phyloP scores from a whole-genome alignment of 2,113 vertebrate genomes.

The Smithornis capensis region DNA sequence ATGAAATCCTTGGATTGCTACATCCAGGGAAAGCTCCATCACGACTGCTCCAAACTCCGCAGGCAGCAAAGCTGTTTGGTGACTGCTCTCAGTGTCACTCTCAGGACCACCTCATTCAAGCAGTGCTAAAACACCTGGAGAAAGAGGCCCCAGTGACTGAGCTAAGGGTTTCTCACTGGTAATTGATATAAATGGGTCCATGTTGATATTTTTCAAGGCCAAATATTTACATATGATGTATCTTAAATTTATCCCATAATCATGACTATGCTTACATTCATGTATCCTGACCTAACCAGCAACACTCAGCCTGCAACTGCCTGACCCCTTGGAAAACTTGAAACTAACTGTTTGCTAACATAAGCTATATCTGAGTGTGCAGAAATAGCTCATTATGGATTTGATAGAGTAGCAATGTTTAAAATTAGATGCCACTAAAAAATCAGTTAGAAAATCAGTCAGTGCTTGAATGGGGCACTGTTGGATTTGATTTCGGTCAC shows the following conservation, averaged over 20 bases:
- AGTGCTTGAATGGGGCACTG: background rate
- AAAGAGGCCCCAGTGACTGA: background rate
- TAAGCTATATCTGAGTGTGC: background rate
- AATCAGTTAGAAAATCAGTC: background rate
- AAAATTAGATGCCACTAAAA: background rate
- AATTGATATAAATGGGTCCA: background rate
- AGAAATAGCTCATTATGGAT: background rate
- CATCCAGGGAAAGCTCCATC: background rate
- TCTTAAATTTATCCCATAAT: background rate
- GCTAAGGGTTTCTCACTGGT: background rate
- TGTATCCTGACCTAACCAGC: background rate
- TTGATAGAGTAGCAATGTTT: background rate
- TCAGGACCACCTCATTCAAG: background rate
- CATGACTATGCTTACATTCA: background rate
- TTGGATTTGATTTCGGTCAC: background rate
- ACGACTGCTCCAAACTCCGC: background rate
- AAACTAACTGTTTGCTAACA: background rate
- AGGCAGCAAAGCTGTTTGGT: fast-evolving
- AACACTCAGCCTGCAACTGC: background rate
- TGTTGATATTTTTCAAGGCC: background rate
- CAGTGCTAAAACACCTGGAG: background rate
- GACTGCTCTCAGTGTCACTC: background rate
- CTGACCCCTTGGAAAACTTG: background rate
- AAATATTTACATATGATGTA: background rate
- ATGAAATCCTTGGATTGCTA: fast-evolving